Evolutionary conservation across 2,113 vertebrate species (phyloP).

Genomic region (Malaclemys terrapin): DNA sequence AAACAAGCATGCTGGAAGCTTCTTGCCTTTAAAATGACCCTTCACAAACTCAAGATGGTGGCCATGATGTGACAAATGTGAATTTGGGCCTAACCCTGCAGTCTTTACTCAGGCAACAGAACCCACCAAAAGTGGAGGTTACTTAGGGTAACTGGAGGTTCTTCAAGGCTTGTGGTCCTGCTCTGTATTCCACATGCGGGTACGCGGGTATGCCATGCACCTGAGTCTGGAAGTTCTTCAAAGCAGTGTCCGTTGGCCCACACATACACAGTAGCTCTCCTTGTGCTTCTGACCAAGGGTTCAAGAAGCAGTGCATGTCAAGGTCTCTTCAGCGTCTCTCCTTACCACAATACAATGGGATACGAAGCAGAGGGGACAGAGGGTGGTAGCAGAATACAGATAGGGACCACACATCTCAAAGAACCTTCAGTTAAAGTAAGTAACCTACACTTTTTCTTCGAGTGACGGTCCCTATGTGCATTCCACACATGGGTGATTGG

Average conservation of each 20-base stretch:
- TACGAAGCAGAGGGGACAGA: background rate
- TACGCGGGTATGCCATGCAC: background rate
- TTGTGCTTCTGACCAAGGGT: too few species aligned
- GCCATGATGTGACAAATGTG: background rate
- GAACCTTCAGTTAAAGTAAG: background rate
- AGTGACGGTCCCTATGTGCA: background rate
- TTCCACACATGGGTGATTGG: background rate
- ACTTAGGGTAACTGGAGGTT: background rate
- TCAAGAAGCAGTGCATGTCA: background rate
- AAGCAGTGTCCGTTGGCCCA: too few species aligned
- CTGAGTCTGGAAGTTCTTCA: background rate
- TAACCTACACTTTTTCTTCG: too few species aligned
- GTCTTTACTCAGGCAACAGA: background rate
- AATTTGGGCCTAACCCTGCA: background rate
- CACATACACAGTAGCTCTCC: too few species aligned
- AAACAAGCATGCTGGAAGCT: background rate
- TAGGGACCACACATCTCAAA: background rate
- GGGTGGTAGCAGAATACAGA: background rate
- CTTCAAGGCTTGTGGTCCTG: background rate
- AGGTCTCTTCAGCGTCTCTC: too few species aligned
- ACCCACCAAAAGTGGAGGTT: background rate
- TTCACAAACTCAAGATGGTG: background rate
- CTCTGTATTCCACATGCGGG: background rate
- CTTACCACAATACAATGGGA: background rate
- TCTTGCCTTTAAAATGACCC: background rate